Conservation (phyloP, 2,797 vertebrate genomes). For the Phrynocephalus vlangalii region DNA sequence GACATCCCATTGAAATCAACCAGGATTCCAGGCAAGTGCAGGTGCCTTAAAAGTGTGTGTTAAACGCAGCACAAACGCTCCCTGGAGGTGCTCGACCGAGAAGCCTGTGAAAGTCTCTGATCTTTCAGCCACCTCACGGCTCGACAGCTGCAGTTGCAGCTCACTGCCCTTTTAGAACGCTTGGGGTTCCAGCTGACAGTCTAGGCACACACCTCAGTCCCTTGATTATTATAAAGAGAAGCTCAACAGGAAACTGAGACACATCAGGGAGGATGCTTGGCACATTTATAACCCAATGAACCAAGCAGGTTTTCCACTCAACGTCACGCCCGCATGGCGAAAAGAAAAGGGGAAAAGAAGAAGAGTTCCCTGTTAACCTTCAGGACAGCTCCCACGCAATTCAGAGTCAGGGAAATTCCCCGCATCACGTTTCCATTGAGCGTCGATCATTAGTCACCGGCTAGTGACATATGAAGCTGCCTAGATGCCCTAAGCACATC, state of each 20-base stretch:
- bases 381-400: not conserved
- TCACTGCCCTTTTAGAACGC: not conserved
- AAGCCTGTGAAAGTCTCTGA: not conserved
- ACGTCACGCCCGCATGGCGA: not conserved
- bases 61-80: not conserved
- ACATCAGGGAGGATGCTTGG: not conserved
- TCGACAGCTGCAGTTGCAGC: constrained; percentile 5
- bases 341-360: no score
- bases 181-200: not conserved
- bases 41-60: not conserved
- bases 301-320: not conserved
- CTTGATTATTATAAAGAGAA: constrained; percentile 6
- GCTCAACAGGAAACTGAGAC: not conserved
- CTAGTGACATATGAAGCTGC: no score
- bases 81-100: not conserved
- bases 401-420: not conserved
- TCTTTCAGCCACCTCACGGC: constrained; percentile 4
- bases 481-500: not conserved
- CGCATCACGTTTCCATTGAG: not conserved
- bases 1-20: no score
- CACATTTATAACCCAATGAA: not conserved
- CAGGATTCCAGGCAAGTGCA: no score
- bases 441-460: not conserved
- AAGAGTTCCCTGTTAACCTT: no score
- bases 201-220: not conserved